phyloP scores from a whole-genome alignment of 2,888 invertebrate genomes.

The Parthenolecanium corni region DNA sequence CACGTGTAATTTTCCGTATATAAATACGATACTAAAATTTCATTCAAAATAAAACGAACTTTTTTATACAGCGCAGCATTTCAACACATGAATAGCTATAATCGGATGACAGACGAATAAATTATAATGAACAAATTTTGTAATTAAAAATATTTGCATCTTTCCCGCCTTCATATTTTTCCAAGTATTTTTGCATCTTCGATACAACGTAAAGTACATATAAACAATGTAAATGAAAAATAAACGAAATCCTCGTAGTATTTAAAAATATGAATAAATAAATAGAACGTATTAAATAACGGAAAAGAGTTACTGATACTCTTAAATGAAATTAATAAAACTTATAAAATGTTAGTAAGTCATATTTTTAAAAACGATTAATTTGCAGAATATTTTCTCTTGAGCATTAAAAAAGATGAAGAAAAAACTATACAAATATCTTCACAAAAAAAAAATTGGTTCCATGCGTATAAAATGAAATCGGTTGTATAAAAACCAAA shows the following conservation, averaged over 20 bases:
- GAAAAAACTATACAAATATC: not conserved
- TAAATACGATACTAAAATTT: too few relatives aligned
- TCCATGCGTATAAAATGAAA: not conserved
- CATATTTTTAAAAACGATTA: not conserved
- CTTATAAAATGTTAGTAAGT: not conserved
- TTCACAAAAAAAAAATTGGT: not conserved
- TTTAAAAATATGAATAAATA: not conserved
- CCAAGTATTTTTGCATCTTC: not conserved
- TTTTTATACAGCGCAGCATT: too few relatives aligned
- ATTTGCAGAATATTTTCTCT: not conserved
- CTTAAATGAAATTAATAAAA: slow-evolving; percentile 2
- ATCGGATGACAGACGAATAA: too few relatives aligned
- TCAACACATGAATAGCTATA: too few relatives aligned
- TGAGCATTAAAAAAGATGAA: not conserved
- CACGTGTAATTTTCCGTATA: too few relatives aligned
- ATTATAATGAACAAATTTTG: too few relatives aligned
- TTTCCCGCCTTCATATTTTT: not conserved
- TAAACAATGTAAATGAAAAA: slow-evolving; percentile 15
- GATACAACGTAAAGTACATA: slow-evolving; percentile 15
- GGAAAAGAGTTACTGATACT: not conserved
- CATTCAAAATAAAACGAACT: too few relatives aligned
- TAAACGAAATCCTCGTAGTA: not conserved
- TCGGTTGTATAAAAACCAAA: not conserved
- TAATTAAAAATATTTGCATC: not conserved
- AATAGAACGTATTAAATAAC: slow-evolving; percentile 5